These are phyloP conservation scores for Clusia tigrina DNA, from an alignment of 2,888 invertebrate species.

Conservation along the genomic window DNA sequence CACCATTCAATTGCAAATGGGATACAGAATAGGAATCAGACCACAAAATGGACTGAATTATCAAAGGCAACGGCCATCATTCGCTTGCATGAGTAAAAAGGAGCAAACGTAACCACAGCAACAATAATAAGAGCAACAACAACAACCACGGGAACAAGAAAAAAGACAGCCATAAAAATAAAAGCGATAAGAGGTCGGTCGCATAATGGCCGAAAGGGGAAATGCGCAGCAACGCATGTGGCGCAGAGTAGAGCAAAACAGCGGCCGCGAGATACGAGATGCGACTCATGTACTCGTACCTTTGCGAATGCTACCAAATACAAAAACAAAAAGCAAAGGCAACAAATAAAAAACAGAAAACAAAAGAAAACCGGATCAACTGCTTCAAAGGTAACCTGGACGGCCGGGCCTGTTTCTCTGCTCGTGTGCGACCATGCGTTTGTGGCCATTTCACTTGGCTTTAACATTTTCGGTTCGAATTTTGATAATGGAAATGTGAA, in stretches of 20 bases:
- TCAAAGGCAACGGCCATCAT: slow-evolving; percentile 1
- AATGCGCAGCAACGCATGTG: slow-evolving; percentile 25
- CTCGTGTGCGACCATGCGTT: too few relatives aligned
- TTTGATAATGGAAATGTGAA: slow-evolving; percentile 2
- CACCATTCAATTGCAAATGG: slow-evolving; percentile 11
- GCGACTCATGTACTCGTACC: slow-evolving; percentile 18
- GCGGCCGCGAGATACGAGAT: too few relatives aligned
- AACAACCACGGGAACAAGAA: neutral
- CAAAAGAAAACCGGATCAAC: slow-evolving; percentile 1
- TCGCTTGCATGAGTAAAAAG: neutral
- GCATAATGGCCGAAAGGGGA: slow-evolving; percentile 33
- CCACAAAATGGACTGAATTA: slow-evolving; percentile 8
- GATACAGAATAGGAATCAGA: neutral
- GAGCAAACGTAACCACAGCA: neutral
- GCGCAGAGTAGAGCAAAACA: neutral
- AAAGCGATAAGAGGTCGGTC: slow-evolving; percentile 15
- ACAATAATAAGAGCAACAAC: neutral
- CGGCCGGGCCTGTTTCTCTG: neutral
- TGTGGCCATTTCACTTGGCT: neutral
- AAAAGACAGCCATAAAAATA: slow-evolving; percentile 12
- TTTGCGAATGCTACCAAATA: neutral
- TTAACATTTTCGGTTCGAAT: neutral
- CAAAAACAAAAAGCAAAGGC: neutral
- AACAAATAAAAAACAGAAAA: neutral
- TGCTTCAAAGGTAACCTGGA: neutral